Percentiles rank a stretch among this genome's conserved stretches.
Conservation (phyloP, 2,797 vertebrate species). For the Lates japonicus region DNA sequence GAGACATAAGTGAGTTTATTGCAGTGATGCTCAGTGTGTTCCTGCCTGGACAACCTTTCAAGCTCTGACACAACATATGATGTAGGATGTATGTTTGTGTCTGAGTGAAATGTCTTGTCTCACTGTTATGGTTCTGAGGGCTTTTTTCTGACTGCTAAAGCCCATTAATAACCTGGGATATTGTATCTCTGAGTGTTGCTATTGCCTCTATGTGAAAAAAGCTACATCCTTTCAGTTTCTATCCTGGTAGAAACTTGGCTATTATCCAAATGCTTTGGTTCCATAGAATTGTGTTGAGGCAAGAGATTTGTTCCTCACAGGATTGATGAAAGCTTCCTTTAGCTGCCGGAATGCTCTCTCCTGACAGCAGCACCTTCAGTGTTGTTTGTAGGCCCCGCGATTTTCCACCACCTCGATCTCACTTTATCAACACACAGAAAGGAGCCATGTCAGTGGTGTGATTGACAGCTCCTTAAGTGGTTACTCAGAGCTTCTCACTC, state of each 20-base stretch:
- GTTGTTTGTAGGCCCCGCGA: neutral
- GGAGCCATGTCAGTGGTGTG: constrained; percentile 15
- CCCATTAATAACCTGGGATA: constrained; percentile 50
- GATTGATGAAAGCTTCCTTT: constrained; percentile 41
- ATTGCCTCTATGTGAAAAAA: constrained; percentile 53
- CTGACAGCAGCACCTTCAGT: constrained; percentile 25
- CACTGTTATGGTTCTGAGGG: constrained; percentile 51
- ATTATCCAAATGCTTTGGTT: constrained; percentile 51
- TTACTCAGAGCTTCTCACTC: constrained; percentile 45
- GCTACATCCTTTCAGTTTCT: constrained; percentile 57
- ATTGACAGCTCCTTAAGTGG: constrained; percentile 55
- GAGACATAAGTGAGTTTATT: neutral
- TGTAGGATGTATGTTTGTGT: constrained; percentile 26
- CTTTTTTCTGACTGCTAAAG: constrained; percentile 40
- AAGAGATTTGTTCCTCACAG: constrained; percentile 34
- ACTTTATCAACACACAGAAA: constrained; percentile 32
- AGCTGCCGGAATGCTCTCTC: constrained; percentile 16
- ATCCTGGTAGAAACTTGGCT: constrained; percentile 39
- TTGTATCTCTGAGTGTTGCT: constrained; percentile 49
- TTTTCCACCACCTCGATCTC: neutral
- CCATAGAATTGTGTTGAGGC: constrained; percentile 22
- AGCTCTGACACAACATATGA: constrained; percentile 17
- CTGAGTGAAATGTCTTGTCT: constrained; percentile 44
- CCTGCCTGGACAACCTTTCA: constrained; percentile 10
- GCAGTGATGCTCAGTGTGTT: neutral